Evolutionary conservation across 2,888 invertebrate species (phyloP).

Genomic region (Melanostoma mellinum): DNA sequence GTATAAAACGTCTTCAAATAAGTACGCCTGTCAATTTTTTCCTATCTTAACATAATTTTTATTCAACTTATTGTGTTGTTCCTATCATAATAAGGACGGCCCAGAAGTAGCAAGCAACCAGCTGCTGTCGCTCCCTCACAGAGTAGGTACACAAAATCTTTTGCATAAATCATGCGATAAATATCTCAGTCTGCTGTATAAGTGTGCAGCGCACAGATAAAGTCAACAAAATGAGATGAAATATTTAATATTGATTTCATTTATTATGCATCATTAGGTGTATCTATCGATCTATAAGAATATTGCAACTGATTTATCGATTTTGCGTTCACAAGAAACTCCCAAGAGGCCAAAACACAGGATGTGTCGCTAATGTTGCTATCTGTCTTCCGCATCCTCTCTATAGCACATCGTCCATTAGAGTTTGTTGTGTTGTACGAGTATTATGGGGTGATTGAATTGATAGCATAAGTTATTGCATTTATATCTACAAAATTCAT

Average conservation of each 20-base stretch:
- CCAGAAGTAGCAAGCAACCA: slow-evolving; percentile 2
- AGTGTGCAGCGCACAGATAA: slow-evolving; percentile 48
- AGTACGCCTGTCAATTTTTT: slow-evolving; percentile 27
- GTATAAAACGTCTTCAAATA: neutral
- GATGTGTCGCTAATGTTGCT: slow-evolving; percentile 44
- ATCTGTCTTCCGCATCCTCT: slow-evolving; percentile 49
- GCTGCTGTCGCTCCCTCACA: slow-evolving; percentile 43
- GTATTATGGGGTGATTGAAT: slow-evolving; percentile 49
- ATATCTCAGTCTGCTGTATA: slow-evolving; percentile 40
- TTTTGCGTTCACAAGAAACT: slow-evolving; percentile 21
- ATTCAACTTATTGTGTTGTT: slow-evolving; percentile 8
- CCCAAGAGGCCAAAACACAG: slow-evolving; percentile 32
- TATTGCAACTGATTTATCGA: slow-evolving; percentile 54
- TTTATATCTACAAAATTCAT: slow-evolving; percentile 42
- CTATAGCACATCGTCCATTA: slow-evolving; percentile 33
- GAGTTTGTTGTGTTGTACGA: slow-evolving; percentile 9
- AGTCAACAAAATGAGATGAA: slow-evolving; percentile 59
- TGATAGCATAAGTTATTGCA: slow-evolving; percentile 60
- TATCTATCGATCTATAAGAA: slow-evolving; percentile 60
- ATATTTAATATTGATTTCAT: slow-evolving; percentile 71
- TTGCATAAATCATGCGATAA: slow-evolving; percentile 69
- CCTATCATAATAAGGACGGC: neutral
- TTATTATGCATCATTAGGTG: slow-evolving; percentile 69
- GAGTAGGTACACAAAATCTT: slow-evolving; percentile 18
- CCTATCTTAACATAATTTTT: slow-evolving; percentile 22